A percentile compares a stretch with the other conserved stretches of the same genome.
Evolutionary conservation across 1,140 invertebrate genomes (phyloP).

Genomic region (Callitettix versicolor): DNA sequence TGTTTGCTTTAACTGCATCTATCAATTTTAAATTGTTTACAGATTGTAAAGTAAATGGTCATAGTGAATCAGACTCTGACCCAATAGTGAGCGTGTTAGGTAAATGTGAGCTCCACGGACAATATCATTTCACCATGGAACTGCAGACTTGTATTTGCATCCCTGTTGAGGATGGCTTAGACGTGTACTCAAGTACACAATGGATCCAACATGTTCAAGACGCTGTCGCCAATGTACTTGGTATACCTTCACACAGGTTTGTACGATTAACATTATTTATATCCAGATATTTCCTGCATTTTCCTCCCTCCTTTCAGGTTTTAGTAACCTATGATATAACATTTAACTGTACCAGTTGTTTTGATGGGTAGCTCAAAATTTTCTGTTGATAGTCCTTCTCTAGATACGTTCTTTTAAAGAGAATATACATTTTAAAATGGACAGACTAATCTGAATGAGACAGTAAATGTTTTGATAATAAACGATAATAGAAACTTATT

Average conservation of each 20-base stretch:
- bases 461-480: too few relatives aligned
- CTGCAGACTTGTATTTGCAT: slow-evolving; percentile 48
- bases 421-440: too few relatives aligned
- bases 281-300: neutral
- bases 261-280: neutral
- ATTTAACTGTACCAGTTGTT: neutral
- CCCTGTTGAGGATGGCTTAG: slow-evolving; percentile 53
- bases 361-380: neutral
- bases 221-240: slow-evolving; percentile 18
- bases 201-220: slow-evolving; percentile 26
- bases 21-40: too few relatives aligned
- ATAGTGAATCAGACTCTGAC: too few relatives aligned
- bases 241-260: slow-evolving; percentile 25
- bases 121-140: slow-evolving; percentile 60
- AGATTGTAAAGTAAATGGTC: too few relatives aligned
- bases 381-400: too few relatives aligned
- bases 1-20: too few relatives aligned
- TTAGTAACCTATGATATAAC: neutral
- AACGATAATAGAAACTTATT: too few relatives aligned
- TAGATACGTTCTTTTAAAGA: too few relatives aligned
- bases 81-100: slow-evolving; percentile 35
- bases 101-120: slow-evolving; percentile 35
- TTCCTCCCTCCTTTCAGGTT: neutral
- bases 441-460: too few relatives aligned
- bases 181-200: slow-evolving; percentile 46